These are phyloP conservation scores for Limanda limanda DNA, from an alignment of 2,113 vertebrate genomes.

Conservation along the genomic window DNA sequence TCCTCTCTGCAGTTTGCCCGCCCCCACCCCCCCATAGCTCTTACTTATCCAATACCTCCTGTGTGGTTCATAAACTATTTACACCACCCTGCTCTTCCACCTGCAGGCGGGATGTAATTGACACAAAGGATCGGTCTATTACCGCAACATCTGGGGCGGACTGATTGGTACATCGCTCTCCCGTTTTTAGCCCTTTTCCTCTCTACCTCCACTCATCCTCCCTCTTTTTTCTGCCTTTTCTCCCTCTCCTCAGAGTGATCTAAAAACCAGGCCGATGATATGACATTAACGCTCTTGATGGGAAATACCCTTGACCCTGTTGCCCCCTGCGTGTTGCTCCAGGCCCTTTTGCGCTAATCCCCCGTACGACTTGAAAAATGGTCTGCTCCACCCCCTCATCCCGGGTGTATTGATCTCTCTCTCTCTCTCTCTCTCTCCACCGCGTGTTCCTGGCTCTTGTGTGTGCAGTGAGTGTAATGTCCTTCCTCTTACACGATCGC, in stretches of 20 bases:
- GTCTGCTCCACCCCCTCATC: constrained; percentile 54
- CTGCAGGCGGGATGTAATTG: constrained; percentile 61
- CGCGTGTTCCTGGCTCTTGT: constrained; percentile 34
- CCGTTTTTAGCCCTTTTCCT: constrained; percentile 14
- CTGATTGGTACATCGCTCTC: constrained; percentile 46
- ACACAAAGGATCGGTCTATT: constrained; percentile 69
- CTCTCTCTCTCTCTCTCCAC: constrained; percentile 42
- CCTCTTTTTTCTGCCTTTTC: constrained; percentile 8
- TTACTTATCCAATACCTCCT: constrained; percentile 35
- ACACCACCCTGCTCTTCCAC: constrained; percentile 33
- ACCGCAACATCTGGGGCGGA: constrained; percentile 65
- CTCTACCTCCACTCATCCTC: constrained; percentile 13
- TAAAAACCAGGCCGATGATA: constrained; percentile 43
- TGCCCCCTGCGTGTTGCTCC: constrained; percentile 44
- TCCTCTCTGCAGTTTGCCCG: background rate
- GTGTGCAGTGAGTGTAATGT: constrained; percentile 32
- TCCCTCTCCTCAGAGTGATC: constrained; percentile 1
- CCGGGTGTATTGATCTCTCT: constrained; percentile 69
- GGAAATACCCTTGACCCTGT: constrained; percentile 66
- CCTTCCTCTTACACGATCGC: constrained; percentile 61
- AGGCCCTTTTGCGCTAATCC: constrained; percentile 39
- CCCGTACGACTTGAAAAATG: constrained; percentile 64
- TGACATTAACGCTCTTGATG: constrained; percentile 60
- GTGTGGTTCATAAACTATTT: constrained; percentile 68
- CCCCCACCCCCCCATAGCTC: background rate